Evolutionary conservation across 2,888 invertebrate species (phyloP).

Genomic region (Limenitis camilla): DNA sequence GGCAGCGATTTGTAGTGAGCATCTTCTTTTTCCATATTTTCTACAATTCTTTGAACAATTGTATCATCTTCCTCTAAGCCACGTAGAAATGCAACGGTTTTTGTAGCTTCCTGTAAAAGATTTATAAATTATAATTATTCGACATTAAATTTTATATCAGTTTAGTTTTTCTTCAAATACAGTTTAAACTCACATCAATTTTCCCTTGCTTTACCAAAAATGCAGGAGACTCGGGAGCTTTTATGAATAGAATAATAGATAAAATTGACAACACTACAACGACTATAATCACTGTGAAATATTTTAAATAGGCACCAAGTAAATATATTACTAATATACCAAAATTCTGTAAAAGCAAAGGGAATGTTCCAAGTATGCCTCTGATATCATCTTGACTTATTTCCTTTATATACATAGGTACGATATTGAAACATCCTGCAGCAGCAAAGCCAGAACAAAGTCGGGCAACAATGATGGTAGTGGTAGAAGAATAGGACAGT

Average conservation of each 20-base stretch:
- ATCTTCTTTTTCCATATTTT: slow-evolving; percentile 38
- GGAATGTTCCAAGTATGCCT: too few relatives aligned
- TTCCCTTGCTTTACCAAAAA: slow-evolving; percentile 45
- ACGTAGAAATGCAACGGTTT: slow-evolving; percentile 38
- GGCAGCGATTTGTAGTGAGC: slow-evolving; percentile 43
- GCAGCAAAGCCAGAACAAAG: too few relatives aligned
- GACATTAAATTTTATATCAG: too few relatives aligned
- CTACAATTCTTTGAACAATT: slow-evolving; percentile 37
- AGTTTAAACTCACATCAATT: slow-evolving; percentile 35
- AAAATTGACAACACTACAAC: slow-evolving; percentile 34
- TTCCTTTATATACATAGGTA: too few relatives aligned
- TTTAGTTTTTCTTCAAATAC: too few relatives aligned
- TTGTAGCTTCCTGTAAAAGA: slow-evolving; percentile 39
- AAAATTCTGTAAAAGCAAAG: slow-evolving; percentile 33
- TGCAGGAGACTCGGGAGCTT: slow-evolving; percentile 52
- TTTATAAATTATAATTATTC: too few relatives aligned
- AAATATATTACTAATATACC: slow-evolving; percentile 42
- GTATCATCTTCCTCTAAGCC: slow-evolving; percentile 37
- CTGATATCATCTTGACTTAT: too few relatives aligned
- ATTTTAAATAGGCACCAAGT: slow-evolving; percentile 43
- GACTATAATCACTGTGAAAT: slow-evolving; percentile 39
- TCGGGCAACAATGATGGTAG: too few relatives aligned
- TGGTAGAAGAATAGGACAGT: too few relatives aligned
- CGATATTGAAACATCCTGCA: too few relatives aligned
- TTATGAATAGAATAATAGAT: slow-evolving; percentile 35